Evolutionary conservation across 2,888 invertebrate genomes (phyloP), one percentile per base, ranked within the genome.

Genomic region (Pristionchus arcanus): DNA sequence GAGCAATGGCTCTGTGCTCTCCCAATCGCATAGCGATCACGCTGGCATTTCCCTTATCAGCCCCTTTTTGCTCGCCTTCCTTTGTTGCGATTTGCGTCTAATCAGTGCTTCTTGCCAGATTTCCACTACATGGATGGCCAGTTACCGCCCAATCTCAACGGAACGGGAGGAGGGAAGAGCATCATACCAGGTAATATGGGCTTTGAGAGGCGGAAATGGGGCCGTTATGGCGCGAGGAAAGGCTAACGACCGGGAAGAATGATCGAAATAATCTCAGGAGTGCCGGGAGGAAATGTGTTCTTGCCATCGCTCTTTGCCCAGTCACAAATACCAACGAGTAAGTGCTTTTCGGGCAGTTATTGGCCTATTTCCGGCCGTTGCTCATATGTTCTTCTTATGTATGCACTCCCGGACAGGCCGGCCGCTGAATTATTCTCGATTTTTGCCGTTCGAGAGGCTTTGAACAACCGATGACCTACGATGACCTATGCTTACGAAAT

Each of bases 81-180:
- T 21, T 9, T 25, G 25, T 59, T 59, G 59, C 59, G 19, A 59
- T 19, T 59, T 49, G 42, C 25, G 25, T 11, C 25, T 63, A 63
- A 63, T 63, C 63, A 11, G 1, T 7, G 59, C 63, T 25, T 63
- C 2, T 13, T 74, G 21, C 4, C 37, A 25, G 74, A 21, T 34
- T 21, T 13, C 28, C 81, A n/a, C 49, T 81, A 28, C 81, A 81
- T 81, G 81, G 81, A 81, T 81, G 81, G 81, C 5, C 81, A 81
- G n/a, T 37, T 34, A 37, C 81, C 49, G 28, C n/a, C 49, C n/a
- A 81, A 81, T 19, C 2, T 81, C 49, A 81, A 81, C 81, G 74
- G 74, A 21, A 63, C 63, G 2, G n/a, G 63, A 1, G 68, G 68
- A 25, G n/a, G 25, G 11, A 77, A 81, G 81, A 53, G 49, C 21